Evolutionary conservation across 2,113 vertebrate genomes (phyloP), one percentile per base, ranked within the genome.

Genomic region (Upupa epops): DNA sequence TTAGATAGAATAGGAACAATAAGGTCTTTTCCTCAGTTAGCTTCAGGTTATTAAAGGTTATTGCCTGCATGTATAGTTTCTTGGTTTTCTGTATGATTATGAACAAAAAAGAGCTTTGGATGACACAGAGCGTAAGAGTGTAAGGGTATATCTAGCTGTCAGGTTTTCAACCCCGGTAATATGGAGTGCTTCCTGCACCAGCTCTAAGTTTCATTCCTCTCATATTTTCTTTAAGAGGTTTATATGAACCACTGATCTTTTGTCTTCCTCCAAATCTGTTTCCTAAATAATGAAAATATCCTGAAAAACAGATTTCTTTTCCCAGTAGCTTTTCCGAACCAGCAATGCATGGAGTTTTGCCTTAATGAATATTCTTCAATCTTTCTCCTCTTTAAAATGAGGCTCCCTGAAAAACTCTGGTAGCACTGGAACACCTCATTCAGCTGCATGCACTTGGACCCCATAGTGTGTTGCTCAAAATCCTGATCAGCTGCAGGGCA

Each of bases 281-380:
- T 88, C 46, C 13, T 65, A 46, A 79, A 80, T 37, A 86, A 75
- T 12, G 31, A 93, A 91, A 88, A 88, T 65, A 74, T 34, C 16
- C 31, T 68, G 48, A 65, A 65, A 78, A 81, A 1, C 6, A 61
- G 9, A 29, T 37, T 4, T 45, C 31, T 70, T 42, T 61, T 54
- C 3, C 12, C 42, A 13, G 48, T 9, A 31, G 3, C 45, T 78
- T 88, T 86, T n/a, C 13, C 31, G 34, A 70, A 51, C 5, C 5
- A 70, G 5, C 19, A 37, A 15, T 11, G 5, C 1, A 0, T 48
- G 7, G 6, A n/a, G 45, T 89, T 83, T 0, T 0, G 17, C 13
- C 8, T 55, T 51, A 8, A 59, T 52, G 83, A 89, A 70, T 3
- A 22, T 48, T 52, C 13, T 60, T 85, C 7, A 18, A 5, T 77